These are phyloP conservation scores for Sweltsa coloradensis DNA, from an alignment of 1,140 invertebrate species.

Conservation along the genomic window DNA sequence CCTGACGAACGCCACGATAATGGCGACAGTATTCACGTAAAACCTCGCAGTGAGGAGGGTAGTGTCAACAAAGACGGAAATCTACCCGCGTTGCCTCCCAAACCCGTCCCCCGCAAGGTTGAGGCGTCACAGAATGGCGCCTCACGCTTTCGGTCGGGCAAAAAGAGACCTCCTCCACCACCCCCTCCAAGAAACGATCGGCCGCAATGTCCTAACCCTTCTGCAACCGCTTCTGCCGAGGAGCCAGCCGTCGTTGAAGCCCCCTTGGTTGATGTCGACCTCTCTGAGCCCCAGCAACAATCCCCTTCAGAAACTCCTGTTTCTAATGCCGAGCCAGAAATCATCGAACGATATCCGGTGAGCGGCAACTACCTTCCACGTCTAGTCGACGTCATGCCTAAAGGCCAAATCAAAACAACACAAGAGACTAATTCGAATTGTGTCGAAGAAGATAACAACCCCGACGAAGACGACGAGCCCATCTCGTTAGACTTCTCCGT, in stretches of 20 bases:
- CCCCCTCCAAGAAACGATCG: slow-evolving; percentile 28
- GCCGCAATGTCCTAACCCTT: slow-evolving; percentile 15
- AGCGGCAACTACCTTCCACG: slow-evolving; percentile 39
- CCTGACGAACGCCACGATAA: too few species aligned
- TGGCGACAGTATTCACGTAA: slow-evolving; percentile 24
- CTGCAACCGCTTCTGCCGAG: slow-evolving; percentile 1
- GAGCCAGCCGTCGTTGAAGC: background rate
- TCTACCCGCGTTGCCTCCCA: slow-evolving; percentile 26
- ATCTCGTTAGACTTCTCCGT: slow-evolving; percentile 13
- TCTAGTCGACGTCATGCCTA: slow-evolving; percentile 53
- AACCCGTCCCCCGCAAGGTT: slow-evolving; percentile 29
- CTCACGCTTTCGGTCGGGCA: slow-evolving; percentile 14
- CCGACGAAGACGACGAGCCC: slow-evolving; percentile 17
- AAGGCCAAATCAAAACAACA: slow-evolving; percentile 29
- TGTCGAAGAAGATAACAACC: slow-evolving; percentile 25
- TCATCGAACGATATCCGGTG: too few species aligned
- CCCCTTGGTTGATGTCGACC: background rate
- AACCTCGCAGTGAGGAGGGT: too few species aligned
- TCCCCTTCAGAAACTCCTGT: slow-evolving; percentile 6
- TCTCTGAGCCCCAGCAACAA: background rate
- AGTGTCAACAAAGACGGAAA: background rate
- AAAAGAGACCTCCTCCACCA: slow-evolving; percentile 33
- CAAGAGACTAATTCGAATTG: slow-evolving; percentile 18
- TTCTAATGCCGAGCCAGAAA: slow-evolving; percentile 18
- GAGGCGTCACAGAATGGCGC: slow-evolving; percentile 15